Evolutionary conservation across 2,797 vertebrate species (phyloP).

Genomic region (Gambusia yucatana): DNA sequence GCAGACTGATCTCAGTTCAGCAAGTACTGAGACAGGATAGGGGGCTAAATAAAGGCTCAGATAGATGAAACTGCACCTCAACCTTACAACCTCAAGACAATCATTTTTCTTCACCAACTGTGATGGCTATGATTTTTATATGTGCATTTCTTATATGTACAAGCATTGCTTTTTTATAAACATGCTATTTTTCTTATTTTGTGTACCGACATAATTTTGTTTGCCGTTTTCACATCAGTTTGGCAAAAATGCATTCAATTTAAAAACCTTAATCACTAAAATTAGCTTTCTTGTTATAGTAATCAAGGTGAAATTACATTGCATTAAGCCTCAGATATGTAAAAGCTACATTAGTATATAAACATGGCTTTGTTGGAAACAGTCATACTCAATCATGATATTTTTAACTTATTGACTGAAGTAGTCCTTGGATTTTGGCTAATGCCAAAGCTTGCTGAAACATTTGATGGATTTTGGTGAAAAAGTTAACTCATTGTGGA

Average conservation of each 20-base stretch:
- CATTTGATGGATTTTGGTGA: background rate
- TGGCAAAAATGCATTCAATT: background rate
- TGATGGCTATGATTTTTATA: constrained; percentile 57
- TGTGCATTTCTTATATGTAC: background rate
- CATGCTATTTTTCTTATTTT: background rate
- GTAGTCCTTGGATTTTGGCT: background rate
- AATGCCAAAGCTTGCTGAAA: background rate
- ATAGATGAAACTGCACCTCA: constrained; percentile 77
- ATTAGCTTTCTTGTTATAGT: background rate
- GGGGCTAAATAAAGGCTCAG: constrained; percentile 85
- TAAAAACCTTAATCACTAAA: background rate
- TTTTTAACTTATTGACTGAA: background rate
- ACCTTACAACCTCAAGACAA: constrained; percentile 74
- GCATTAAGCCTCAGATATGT: background rate
- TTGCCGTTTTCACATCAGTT: constrained; percentile 1
- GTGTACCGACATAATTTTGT: background rate
- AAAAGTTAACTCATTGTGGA: background rate
- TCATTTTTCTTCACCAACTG: constrained; percentile 61
- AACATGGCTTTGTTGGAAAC: background rate
- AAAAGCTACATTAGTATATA: background rate
- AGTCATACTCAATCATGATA: background rate
- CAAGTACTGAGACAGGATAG: constrained; percentile 74
- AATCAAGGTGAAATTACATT: no score
- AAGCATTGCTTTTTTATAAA: constrained; percentile 17
- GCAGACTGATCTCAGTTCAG: constrained; percentile 87